Conservation (phyloP, 2,113 vertebrate species). For the Empidonax traillii region DNA sequence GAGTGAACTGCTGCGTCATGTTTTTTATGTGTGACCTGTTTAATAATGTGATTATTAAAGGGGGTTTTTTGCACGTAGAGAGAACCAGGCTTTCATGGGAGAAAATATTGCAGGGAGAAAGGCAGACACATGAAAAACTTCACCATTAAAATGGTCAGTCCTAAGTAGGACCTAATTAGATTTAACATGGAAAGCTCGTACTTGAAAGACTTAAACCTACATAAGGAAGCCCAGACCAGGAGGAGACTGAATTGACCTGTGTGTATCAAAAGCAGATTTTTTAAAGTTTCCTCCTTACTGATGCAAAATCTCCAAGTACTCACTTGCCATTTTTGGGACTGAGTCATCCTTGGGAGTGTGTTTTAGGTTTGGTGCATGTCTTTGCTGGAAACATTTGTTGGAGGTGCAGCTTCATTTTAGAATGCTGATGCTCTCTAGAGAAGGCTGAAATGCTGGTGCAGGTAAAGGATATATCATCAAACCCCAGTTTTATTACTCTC, state of each 20-base stretch:
- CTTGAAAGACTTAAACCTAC: neutral
- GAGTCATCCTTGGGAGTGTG: neutral
- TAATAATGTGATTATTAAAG: constrained; percentile 36
- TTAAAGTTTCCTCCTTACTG: neutral
- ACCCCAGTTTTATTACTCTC: neutral
- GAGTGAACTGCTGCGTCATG: constrained; percentile 65
- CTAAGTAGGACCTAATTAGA: neutral
- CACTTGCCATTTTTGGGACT: neutral
- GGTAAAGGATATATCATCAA: neutral
- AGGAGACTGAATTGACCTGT: neutral
- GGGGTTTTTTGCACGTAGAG: neutral
- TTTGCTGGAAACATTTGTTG: neutral
- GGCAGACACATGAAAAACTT: neutral
- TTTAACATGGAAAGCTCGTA: neutral
- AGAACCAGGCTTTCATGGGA: neutral
- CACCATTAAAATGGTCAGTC: neutral
- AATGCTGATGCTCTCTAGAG: neutral
- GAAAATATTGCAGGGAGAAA: neutral
- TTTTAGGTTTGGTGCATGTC: neutral
- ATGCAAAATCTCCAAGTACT: neutral
- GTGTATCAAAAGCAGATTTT: neutral
- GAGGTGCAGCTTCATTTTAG: neutral
- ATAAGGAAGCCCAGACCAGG: neutral
- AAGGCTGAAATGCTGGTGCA: neutral
- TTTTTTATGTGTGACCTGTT: constrained; percentile 50